Conservation (phyloP, 2,797 vertebrate genomes). For the Coccyzus lansbergi region DNA sequence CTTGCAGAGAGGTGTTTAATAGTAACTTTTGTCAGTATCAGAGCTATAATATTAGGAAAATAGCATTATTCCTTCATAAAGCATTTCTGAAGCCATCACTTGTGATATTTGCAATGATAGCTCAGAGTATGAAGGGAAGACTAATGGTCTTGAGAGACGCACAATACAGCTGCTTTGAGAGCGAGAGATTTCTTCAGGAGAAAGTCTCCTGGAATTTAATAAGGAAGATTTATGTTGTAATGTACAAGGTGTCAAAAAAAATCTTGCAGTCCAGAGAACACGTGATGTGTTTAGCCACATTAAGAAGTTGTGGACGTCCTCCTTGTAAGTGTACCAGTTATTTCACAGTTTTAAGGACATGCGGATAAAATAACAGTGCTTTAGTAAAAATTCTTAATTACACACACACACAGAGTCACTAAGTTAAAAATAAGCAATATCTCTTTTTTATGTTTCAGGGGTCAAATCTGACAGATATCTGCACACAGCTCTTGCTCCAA, state of each 20-base stretch:
- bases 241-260: background rate
- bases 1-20: background rate
- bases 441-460: slow-evolving; percentile 79
- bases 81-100: background rate
- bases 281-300: background rate
- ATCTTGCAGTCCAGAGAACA: background rate
- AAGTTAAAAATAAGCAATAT: background rate
- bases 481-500: slow-evolving; percentile 93
- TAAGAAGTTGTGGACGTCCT: background rate
- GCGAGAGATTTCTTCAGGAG: background rate
- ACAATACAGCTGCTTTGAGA: background rate
- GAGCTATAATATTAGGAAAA: background rate
- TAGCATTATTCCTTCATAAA: background rate
- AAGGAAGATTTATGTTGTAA: background rate
- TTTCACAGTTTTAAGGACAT: background rate
- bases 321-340: background rate
- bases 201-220: background rate
- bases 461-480: slow-evolving; percentile 97
- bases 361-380: background rate
- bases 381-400: background rate
- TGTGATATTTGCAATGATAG: background rate
- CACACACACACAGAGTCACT: background rate
- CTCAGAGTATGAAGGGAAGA: background rate
- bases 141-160: background rate
- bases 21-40: background rate